These are phyloP conservation scores for Paramormyrops hopkinsi DNA, from an alignment of 2,797 vertebrate genomes.

Conservation along the genomic window DNA sequence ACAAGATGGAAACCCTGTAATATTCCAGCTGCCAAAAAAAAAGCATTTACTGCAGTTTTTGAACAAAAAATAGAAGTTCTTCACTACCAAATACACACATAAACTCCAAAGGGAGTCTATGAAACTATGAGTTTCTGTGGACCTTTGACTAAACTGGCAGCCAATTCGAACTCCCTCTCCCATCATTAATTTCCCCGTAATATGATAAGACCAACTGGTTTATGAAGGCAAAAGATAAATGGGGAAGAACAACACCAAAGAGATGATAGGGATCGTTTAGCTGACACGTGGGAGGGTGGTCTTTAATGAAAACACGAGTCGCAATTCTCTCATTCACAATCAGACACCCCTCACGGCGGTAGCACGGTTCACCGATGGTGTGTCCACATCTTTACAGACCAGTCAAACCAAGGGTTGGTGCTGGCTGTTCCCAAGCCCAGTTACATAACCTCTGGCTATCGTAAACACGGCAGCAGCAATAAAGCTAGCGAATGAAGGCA, in stretches of 20 bases:
- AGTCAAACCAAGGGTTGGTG: not conserved
- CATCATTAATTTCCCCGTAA: slow-evolving; percentile 32
- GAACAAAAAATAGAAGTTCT: not conserved
- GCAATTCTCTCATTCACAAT: slow-evolving; percentile 42
- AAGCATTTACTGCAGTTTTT: not conserved
- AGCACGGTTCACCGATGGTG: not conserved
- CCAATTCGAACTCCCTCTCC: slow-evolving; percentile 13
- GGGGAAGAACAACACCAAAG: not conserved
- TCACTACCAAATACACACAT: not conserved
- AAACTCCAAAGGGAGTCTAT: not conserved
- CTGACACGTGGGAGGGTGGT: not conserved
- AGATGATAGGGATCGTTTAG: not conserved
- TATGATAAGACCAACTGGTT: slow-evolving; percentile 40
- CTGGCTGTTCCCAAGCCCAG: slow-evolving; percentile 18
- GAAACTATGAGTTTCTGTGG: not conserved
- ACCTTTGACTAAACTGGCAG: not conserved
- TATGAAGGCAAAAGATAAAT: slow-evolving; percentile 31
- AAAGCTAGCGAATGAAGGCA: slow-evolving; percentile 45
- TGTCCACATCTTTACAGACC: not conserved
- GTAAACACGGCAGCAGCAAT: slow-evolving; percentile 38
- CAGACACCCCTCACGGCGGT: slow-evolving; percentile 45
- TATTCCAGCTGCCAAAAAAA: not conserved
- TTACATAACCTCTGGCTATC: slow-evolving; percentile 49
- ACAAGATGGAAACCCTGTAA: not conserved
- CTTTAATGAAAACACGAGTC: slow-evolving; percentile 42